Evolutionary conservation across 2,888 invertebrate species (phyloP).

Genomic region (Tipula confusa): DNA sequence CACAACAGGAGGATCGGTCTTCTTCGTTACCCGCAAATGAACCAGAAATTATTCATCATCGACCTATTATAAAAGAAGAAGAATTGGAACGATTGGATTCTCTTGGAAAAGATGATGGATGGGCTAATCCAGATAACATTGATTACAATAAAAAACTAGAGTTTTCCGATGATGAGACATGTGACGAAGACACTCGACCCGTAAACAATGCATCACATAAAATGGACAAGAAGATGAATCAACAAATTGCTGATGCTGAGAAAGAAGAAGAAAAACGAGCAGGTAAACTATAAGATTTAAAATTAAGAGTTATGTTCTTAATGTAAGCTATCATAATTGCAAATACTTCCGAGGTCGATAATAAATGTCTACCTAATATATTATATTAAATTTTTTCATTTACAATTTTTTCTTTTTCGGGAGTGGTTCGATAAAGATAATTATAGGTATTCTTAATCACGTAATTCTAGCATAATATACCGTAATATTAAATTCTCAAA

Average conservation of each 20-base stretch:
- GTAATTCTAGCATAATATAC: too few relatives aligned
- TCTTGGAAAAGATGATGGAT: slow-evolving; percentile 82
- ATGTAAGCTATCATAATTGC: background rate
- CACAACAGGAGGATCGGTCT: slow-evolving; percentile 32
- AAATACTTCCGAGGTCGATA: slow-evolving; percentile 34
- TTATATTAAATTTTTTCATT: background rate
- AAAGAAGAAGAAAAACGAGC: slow-evolving; percentile 37
- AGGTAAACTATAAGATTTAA: slow-evolving; percentile 32
- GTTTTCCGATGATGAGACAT: slow-evolving; percentile 86
- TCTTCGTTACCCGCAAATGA: slow-evolving; percentile 42
- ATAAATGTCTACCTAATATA: background rate
- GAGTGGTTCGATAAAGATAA: background rate
- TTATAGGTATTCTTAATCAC: background rate
- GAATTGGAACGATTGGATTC: slow-evolving; percentile 90
- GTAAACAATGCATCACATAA: background rate
- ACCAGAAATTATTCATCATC: slow-evolving; percentile 61
- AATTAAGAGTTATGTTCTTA: background rate
- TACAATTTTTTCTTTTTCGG: too few relatives aligned
- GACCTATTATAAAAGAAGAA: slow-evolving; percentile 89
- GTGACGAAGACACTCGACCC: slow-evolving; percentile 38
- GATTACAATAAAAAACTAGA: slow-evolving; percentile 92
- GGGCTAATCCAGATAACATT: slow-evolving; percentile 89
- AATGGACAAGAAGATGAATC: slow-evolving; percentile 38
- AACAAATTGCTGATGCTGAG: slow-evolving; percentile 42
- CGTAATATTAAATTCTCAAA: too few relatives aligned